Evolutionary conservation across 2,113 vertebrate genomes (phyloP), one percentile per base, ranked within the genome.

Genomic region (Sphaerodactylus townsendi): DNA sequence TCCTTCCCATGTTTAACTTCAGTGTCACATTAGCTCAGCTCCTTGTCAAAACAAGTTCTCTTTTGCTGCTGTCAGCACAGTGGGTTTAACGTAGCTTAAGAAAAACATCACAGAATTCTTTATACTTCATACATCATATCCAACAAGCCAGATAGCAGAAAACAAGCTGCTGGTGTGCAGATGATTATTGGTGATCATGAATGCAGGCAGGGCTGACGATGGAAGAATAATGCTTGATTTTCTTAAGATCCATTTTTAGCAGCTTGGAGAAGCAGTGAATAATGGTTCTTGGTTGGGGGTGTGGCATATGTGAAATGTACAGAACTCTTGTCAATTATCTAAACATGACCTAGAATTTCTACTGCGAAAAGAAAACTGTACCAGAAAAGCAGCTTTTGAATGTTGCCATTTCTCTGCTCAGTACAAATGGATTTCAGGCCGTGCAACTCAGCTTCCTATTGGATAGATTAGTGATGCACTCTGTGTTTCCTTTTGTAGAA

Each of bases 51-150:
- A 89, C 88, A 93, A 86, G 84, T 68, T 89, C 88, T 46, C 44
- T 92, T 92, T 87, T 92, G 90, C 91, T 90, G 81, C 85, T 90
- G 89, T 94, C 93, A 95, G 92, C 93, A 93, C 82, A 88, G 86
- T 85, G 82, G 78, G 92, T 86, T 94, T 92, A 93, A 92, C 80
- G 13, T 83, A 91, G 89, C 88, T 92, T 91, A 92, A 91, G 92
- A 91, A 93, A 92, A 95, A 81, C 87, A 91, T 87, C 90, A 62
- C 79, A 48, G 64, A 76, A 50, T 84, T 91, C 69, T 87, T 88
- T 89, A 90, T 79, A 86, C 83, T 91, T 66, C 89, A 91, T 88
- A 79, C 87, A 92, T 92, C 93, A 87, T 90, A 68, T 91, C 71
- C 90, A 93, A 81, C 90, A 92, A 94, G 91, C 64, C 89, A 85